Base-by-base conservation (phyloP, 1,140 invertebrate genomes). In the Drosophila arizonae region DNA sequence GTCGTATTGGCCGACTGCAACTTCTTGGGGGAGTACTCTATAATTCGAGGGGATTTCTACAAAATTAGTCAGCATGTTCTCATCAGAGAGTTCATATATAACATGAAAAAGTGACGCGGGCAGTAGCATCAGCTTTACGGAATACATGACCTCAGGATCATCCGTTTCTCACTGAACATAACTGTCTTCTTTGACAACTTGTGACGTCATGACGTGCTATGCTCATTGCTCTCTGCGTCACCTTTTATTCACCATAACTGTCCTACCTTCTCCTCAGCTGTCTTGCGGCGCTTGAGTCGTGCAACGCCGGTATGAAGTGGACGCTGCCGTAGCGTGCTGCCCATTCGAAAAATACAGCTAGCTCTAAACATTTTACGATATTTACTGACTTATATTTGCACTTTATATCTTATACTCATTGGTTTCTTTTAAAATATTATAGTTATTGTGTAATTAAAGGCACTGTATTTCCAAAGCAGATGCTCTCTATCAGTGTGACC, bases 21-120 rank as follows among this genome's bases (percentile, higher is more conserved):
- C 57, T 91, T 91, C 88, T 94, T 94, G 13, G 93, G 92, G 8
- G 92, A 90, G 72, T 92, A 93, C 74, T 94, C 92, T 58, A 93
- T 92, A 60, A 93, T 91, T 78, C 90, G 91, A 24, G 88, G 78
- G 43, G 79, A 81, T 93, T 93, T 93, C 93, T 93, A 79, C n/a
- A 57, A 36, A 72, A 85, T 85, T 85, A 85, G 65, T 85, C 64
- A 85, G 81, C 21, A 54, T 81, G 77, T 64, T 54, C 51, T 46
- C 17, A 2, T n/a, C 8, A 8, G 26, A 36, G 6, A 5, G 17
- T 17, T 17, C n/a, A 1, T 24, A n/a, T 3, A 39, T 4, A 24
- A 13, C 24, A 66, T 45, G 39, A 15, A 36, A 33, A 24, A n/a
- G 24, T 28, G 2, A 13, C 28, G 11, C 28, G 1, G 8, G n/a